phyloP scores from a whole-genome alignment of 2,888 invertebrate genomes.

The Adineta ricciae region DNA sequence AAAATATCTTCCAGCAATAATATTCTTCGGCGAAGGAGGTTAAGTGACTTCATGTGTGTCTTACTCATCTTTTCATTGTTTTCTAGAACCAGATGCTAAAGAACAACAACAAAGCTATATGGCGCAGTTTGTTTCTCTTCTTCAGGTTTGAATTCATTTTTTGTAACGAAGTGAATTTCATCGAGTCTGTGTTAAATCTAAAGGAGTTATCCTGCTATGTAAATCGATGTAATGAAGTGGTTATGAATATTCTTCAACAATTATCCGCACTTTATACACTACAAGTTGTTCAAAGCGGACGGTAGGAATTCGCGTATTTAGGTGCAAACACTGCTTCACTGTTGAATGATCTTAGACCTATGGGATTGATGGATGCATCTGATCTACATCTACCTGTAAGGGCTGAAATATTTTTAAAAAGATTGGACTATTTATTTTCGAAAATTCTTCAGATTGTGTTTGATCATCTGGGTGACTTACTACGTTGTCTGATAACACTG shows the following conservation, averaged over 20 bases:
- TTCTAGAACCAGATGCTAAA: constrained; percentile 47
- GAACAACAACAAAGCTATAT: constrained; percentile 52
- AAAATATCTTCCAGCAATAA: constrained; percentile 56
- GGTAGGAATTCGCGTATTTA: background rate
- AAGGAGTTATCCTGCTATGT: constrained; percentile 61
- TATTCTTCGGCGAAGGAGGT: constrained; percentile 64
- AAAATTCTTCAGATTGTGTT: constrained; percentile 45
- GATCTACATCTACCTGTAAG: constrained; percentile 50
- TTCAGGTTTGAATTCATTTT: constrained; percentile 46
- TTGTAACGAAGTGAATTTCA: background rate
- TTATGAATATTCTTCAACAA: constrained; percentile 65
- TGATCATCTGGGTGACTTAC: constrained; percentile 52
- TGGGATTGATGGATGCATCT: constrained; percentile 47
- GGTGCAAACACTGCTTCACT: background rate
- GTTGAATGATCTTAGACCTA: constrained; percentile 36
- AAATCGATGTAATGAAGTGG: constrained; percentile 62
- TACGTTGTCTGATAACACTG: constrained; percentile 55
- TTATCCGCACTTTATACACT: constrained; percentile 44
- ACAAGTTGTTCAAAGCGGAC: background rate
- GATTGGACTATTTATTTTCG: constrained; percentile 1
- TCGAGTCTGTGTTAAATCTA: background rate
- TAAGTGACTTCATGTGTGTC: constrained; percentile 37
- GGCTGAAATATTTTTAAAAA: background rate
- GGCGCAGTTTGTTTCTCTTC: constrained; percentile 52
- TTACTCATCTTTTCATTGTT: background rate